Conservation (phyloP, 2,888 invertebrate species). For the Pachliopta kotzebuea region DNA sequence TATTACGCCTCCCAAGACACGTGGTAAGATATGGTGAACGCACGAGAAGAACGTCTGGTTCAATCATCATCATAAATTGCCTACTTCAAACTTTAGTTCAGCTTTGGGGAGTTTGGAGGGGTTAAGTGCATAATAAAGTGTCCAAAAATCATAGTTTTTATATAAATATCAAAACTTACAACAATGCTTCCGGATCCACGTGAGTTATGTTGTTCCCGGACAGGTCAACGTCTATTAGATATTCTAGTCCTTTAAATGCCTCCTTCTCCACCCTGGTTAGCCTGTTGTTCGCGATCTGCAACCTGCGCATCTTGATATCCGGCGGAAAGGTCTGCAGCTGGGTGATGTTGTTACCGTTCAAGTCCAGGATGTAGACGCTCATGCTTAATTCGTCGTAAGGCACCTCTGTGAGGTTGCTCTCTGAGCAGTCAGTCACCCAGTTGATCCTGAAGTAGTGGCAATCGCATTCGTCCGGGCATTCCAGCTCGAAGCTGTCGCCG, state of each 20-base stretch:
- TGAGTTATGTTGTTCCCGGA: constrained; percentile 83
- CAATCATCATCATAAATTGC: too few relatives aligned
- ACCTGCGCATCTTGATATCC: constrained; percentile 85
- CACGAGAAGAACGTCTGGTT: too few relatives aligned
- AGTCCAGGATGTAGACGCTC: constrained; percentile 85
- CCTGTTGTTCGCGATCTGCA: constrained; percentile 85
- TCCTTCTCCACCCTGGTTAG: constrained; percentile 81
- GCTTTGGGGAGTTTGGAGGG: too few relatives aligned
- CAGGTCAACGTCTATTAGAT: constrained; percentile 85
- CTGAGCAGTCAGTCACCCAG: constrained; percentile 89
- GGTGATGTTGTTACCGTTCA: constrained; percentile 85
- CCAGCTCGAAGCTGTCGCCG: constrained; percentile 83
- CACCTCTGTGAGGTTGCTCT: constrained; percentile 85
- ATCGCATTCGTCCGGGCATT: constrained; percentile 87
- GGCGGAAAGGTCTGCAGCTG: constrained; percentile 81
- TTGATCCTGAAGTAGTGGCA: constrained; percentile 88
- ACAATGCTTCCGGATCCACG: constrained; percentile 84
- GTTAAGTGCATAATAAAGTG: too few relatives aligned
- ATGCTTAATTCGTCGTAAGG: constrained; percentile 85
- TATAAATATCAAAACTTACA: constrained; percentile 70
- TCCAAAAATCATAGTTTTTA: too few relatives aligned
- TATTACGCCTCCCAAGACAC: too few relatives aligned
- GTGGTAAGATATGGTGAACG: too few relatives aligned
- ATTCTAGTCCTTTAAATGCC: constrained; percentile 83
- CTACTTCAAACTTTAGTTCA: too few relatives aligned